Evolutionary conservation across 2,797 vertebrate species (phyloP).

Genomic region (Arrhamphus sclerolepis): DNA sequence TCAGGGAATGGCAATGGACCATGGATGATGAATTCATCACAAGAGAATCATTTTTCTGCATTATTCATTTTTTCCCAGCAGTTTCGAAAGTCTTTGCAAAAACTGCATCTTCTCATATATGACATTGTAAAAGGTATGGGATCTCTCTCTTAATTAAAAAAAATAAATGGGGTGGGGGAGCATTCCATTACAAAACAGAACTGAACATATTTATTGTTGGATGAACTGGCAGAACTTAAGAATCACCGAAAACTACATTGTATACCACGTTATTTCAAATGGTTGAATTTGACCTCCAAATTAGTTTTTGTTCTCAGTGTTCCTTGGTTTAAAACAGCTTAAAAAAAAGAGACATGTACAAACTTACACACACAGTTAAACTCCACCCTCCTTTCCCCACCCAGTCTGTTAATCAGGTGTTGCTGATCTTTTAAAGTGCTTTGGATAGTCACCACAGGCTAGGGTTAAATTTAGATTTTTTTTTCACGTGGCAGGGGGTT

Average conservation of each 20-base stretch:
- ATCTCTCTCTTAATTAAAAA: too few relatives aligned
- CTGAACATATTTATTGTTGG: not conserved
- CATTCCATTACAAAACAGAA: too few relatives aligned
- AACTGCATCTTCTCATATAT: not conserved
- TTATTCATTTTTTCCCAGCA: not conserved
- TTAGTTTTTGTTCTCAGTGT: not conserved
- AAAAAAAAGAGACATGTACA: too few relatives aligned
- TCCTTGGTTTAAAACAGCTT: too few relatives aligned
- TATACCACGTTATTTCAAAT: too few relatives aligned
- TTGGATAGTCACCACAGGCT: not conserved
- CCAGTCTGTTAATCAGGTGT: too few relatives aligned
- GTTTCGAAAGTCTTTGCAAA: not conserved
- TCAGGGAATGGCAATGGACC: not conserved
- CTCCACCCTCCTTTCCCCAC: too few relatives aligned
- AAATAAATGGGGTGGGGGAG: too few relatives aligned
- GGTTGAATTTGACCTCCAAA: not conserved
- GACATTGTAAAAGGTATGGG: too few relatives aligned
- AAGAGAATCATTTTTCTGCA: not conserved
- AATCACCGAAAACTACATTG: too few relatives aligned
- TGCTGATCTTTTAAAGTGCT: not conserved
- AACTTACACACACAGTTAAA: too few relatives aligned
- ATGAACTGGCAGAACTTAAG: constrained; percentile 30
- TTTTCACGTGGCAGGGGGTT: too few relatives aligned
- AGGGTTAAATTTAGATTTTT: not conserved
- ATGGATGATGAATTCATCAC: constrained; percentile 25